phyloP scores from a whole-genome alignment of 2,888 invertebrate genomes.

The Mycalesis mineus region DNA sequence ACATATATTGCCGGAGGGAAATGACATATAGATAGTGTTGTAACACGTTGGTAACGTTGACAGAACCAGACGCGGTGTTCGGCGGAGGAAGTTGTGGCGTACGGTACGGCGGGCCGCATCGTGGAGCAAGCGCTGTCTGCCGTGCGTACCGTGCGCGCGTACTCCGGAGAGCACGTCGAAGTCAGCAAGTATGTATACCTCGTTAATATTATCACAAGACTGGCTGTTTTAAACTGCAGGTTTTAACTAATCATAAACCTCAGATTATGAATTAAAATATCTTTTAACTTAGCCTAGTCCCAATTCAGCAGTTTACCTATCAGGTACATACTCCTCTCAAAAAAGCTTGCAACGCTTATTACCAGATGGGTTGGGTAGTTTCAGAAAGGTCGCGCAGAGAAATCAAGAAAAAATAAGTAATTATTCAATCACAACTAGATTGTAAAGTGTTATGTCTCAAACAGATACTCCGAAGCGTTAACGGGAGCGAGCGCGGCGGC shows the following conservation, averaged over 20 bases:
- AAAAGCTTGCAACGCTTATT: too few relatives aligned
- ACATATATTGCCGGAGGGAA: too few relatives aligned
- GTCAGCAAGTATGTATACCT: constrained; percentile 73
- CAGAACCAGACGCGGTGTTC: constrained; percentile 81
- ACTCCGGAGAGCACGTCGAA: constrained; percentile 84
- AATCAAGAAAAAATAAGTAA: too few relatives aligned
- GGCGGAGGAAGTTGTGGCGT: constrained; percentile 80
- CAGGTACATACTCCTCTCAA: too few relatives aligned
- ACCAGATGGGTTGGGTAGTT: too few relatives aligned
- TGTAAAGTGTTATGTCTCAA: constrained; percentile 28
- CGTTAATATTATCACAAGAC: too few relatives aligned
- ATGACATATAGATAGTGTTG: not conserved
- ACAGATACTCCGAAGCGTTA: constrained; percentile 71
- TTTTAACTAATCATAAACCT: too few relatives aligned
- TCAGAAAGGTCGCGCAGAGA: too few relatives aligned
- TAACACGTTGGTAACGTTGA: not conserved
- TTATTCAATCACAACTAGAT: too few relatives aligned
- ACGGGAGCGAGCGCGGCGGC: constrained; percentile 76
- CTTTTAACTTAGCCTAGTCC: too few relatives aligned
- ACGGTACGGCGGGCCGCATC: constrained; percentile 84
- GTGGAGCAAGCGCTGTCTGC: constrained; percentile 87
- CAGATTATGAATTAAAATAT: too few relatives aligned
- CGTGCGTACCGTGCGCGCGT: constrained; percentile 83
- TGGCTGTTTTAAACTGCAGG: not conserved
- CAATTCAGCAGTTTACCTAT: too few relatives aligned